Conservation (phyloP, 2,888 invertebrate species). For the Drosophila antonietae region DNA sequence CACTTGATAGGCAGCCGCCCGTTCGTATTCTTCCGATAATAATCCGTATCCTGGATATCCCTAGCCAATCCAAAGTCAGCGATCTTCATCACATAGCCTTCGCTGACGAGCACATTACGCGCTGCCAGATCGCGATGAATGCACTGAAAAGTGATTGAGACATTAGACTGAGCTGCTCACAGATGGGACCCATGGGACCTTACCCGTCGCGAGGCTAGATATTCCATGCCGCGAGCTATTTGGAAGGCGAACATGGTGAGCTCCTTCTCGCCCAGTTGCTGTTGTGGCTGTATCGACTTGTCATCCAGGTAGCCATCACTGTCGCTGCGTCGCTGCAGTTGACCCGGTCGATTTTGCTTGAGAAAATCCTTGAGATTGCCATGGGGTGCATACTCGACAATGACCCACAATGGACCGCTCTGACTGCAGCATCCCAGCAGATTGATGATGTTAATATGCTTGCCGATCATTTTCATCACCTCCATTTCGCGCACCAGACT, state of each 20-base stretch:
- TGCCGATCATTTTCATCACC: slow-evolving; percentile 99
- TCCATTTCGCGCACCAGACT: slow-evolving; percentile 99
- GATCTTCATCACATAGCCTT: slow-evolving; percentile 97
- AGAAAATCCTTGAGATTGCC: slow-evolving; percentile 98
- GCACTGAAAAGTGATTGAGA: slow-evolving; percentile 87
- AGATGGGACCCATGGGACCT: slow-evolving; percentile 11
- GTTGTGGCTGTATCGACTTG: slow-evolving; percentile 32
- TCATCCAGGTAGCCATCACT: slow-evolving; percentile 78
- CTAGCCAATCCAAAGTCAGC: slow-evolving; percentile 99
- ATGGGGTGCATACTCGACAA: slow-evolving; percentile 95
- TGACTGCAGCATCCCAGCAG: slow-evolving; percentile 98
- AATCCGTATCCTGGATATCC: slow-evolving; percentile 97
- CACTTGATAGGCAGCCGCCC: slow-evolving; percentile 98
- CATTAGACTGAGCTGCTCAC: not conserved
- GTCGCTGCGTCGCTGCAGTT: slow-evolving; percentile 65
- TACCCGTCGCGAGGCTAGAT: slow-evolving; percentile 94
- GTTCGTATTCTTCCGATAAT: slow-evolving; percentile 98
- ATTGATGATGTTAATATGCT: slow-evolving; percentile 98
- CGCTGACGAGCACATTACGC: slow-evolving; percentile 97
- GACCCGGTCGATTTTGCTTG: slow-evolving; percentile 88
- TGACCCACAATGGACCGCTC: slow-evolving; percentile 94
- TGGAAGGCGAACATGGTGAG: slow-evolving; percentile 98
- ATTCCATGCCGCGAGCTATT: slow-evolving; percentile 99
- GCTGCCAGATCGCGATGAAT: slow-evolving; percentile 99
- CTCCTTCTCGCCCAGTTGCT: slow-evolving; percentile 92